Conservation (phyloP, 2,797 vertebrate genomes). For the Pseudocheirus occidentalis region DNA sequence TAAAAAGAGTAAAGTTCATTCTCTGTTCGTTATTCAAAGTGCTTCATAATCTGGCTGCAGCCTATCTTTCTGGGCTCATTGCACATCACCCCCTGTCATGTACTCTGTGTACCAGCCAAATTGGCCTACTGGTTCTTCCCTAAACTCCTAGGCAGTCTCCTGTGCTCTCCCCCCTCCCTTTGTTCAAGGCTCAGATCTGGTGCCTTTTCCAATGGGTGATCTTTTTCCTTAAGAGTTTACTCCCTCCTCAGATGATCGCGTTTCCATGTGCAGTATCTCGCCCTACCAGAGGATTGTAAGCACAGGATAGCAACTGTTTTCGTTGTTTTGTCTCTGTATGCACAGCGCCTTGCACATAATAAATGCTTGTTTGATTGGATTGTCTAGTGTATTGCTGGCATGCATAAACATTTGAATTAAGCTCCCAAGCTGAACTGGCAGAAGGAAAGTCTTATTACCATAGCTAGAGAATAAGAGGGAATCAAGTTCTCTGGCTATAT, state of each 20-base stretch:
- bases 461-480: not conserved
- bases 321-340: not conserved
- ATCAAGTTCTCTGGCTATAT: not conserved
- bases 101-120: not conserved
- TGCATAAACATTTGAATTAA: not conserved
- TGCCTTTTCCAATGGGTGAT: not conserved
- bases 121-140: not conserved
- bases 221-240: not conserved
- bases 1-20: not conserved
- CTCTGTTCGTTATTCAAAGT: not conserved
- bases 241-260: not conserved
- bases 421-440: not conserved
- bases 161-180: not conserved
- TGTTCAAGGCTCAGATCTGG: not conserved
- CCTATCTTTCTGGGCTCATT: not conserved
- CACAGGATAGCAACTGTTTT: not conserved
- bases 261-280: not conserved
- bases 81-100: not conserved
- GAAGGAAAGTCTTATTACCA: not conserved
- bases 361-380: constrained; percentile 5
- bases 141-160: not conserved
- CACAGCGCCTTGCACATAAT: not conserved
- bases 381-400: not conserved
- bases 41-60: not conserved
- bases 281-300: not conserved